Percentiles rank a stretch among this genome's conserved stretches.
These are phyloP conservation scores for Oryzias melastigma DNA, from an alignment of 2,113 vertebrate genomes.

Conservation along the genomic window DNA sequence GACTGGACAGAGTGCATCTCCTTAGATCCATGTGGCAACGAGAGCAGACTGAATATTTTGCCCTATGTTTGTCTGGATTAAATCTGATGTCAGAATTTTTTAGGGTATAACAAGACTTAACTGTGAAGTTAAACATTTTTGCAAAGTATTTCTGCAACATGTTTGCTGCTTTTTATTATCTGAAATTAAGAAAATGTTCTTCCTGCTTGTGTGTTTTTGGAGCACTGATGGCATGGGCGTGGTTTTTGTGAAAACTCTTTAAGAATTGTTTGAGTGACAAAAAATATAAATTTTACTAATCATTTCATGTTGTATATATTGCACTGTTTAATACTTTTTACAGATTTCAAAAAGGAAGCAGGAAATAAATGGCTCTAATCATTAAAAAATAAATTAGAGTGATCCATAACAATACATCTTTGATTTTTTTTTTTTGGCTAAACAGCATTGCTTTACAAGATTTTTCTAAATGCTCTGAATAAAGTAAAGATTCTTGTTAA, in stretches of 20 bases:
- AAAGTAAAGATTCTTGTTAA: too few species aligned
- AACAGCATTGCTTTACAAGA: too few species aligned
- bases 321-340: too few species aligned
- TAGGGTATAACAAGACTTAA: constrained; percentile 9
- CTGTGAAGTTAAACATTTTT: neutral
- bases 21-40: constrained; percentile 88
- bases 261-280: neutral
- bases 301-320: neutral
- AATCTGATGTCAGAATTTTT: constrained; percentile 36
- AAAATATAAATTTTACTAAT: neutral
- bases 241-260: constrained; percentile 12
- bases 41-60: constrained; percentile 89
- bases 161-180: constrained; percentile 30
- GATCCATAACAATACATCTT: too few species aligned
- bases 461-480: too few species aligned
- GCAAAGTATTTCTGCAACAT: constrained; percentile 8
- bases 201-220: constrained; percentile 7
- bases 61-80: constrained; percentile 96
- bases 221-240: neutral
- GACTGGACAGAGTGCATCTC: constrained; percentile 97
- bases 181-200: constrained; percentile 19
- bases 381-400: too few species aligned
- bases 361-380: too few species aligned
- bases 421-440: too few species aligned
- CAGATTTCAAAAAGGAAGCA: too few species aligned